Base-by-base conservation (phyloP, 1,140 invertebrate species). In the Meloidogyne exigua region DNA sequence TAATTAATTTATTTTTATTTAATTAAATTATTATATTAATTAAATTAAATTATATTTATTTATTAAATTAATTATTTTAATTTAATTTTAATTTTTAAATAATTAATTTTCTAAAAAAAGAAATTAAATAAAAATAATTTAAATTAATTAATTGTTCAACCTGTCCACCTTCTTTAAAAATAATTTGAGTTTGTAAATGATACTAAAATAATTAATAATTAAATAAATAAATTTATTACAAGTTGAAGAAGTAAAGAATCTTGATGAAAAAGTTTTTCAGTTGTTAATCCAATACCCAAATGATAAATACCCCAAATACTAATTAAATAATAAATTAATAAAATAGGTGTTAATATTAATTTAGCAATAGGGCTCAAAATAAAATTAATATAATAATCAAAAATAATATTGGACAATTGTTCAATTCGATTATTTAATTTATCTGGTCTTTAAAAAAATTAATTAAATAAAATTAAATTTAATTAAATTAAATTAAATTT, bases 131-230 rank as follows among this genome's bases (percentile, higher is more conserved):
- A n/a, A n/a, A n/a, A n/a, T 23, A 39, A 10, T 75, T 26, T 75
- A 18, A 63, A 79, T 21, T 15, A 26, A 32, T 32, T n/a, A 57
- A 26, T 4, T 25, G 36, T 49, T 39, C 10, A 39, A 82, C 81
- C 76, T 84, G 84, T n/a, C 84, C 84, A 36, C 84, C 84, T 70
- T 85, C 84, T 42, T 82, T 82, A 79, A 85, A 85, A 62, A 85
- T 85, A 15, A 86, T 78, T 62, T 86, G 82, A n/a, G 80, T 86
- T 68, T 85, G 84, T 57, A 85, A 75, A 4, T 42, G 9, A 42
- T 42, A 42, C 39, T 42, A 13, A 5, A 1, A 66, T 7, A 66
- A 32, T 7, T 7, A 32, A 26, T 11, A 1, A 11, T 26, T 26
- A 15, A 32, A 5, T 26, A 26, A 10, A 7, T 12, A 26, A 25